These are phyloP conservation scores for Autographa pulchrina DNA, from an alignment of 2,888 invertebrate genomes.

Conservation along the genomic window DNA sequence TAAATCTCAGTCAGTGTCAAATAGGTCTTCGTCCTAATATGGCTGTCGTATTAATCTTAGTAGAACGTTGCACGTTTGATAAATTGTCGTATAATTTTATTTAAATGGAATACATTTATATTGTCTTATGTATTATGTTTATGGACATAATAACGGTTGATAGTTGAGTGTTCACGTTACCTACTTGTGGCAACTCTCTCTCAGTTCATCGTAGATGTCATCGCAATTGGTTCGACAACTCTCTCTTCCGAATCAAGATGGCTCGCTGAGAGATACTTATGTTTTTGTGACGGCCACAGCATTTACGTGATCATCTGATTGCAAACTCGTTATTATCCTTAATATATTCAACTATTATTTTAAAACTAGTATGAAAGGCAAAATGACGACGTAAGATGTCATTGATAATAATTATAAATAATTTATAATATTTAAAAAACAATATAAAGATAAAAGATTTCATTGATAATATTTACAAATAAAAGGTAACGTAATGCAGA, in stretches of 20 bases:
- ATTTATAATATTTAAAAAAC: too few species aligned
- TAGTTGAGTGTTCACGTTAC: neutral
- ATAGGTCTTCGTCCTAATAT: conserved; percentile 28
- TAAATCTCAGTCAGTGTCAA: conserved; percentile 34
- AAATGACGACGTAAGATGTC: neutral
- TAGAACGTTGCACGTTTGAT: neutral
- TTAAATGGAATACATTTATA: conserved; percentile 1
- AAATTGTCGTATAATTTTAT: conserved; percentile 1
- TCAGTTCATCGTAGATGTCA: conserved; percentile 1
- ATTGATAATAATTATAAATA: neutral
- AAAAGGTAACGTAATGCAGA: neutral
- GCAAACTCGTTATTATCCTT: too few species aligned
- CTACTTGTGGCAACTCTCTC: neutral
- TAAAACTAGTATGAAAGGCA: neutral
- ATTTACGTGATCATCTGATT: neutral
- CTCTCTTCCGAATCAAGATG: conserved; percentile 5
- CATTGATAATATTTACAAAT: too few species aligned
- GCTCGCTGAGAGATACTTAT: neutral
- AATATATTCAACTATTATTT: neutral
- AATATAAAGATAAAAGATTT: too few species aligned
- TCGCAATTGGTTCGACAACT: conserved; percentile 5
- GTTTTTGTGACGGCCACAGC: neutral
- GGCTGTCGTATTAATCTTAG: conserved; percentile 36
- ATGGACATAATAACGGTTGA: neutral
- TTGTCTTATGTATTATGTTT: neutral